Evolutionary conservation across 2,888 invertebrate species (phyloP), one percentile per base, ranked within the genome.

Genomic region (Lasioglossum malachurum): DNA sequence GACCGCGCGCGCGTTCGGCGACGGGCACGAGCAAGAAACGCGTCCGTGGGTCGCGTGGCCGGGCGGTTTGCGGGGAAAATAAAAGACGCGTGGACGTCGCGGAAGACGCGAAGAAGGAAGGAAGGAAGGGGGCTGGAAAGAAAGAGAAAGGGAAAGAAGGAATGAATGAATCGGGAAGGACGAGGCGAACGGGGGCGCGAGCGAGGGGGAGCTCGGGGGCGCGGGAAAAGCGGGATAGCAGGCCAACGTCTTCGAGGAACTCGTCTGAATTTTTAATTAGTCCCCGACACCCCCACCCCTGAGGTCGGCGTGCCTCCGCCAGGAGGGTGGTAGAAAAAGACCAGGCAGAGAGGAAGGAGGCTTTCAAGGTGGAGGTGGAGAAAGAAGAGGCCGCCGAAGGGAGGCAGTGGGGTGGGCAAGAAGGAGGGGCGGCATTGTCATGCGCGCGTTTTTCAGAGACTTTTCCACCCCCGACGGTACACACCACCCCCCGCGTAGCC

Each of bases 361-460:
- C 89, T 38, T 69, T 69, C 88, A 86, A 87, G 87, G 87, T 81
- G 80, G 77, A 81, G 83, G 84, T 78, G 78, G 87, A 90, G 90
- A 91, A 87, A 90, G 82, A 90, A 78, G 92, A 92, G 89, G 83
- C 83, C 87, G 41, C 75, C 38, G 35, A 69, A 69, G 60, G 44
- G 95, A 53, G 53, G 71, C 75, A 38, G 82, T 57, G 77, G 88
- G 89, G 81, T 84, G 86, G 85, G 72, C 57, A 38, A 69, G 49
- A 79, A 86, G 88, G 89, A 89, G 88, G 90, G 91, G 91, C 89
- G 90, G 91, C 95, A 95, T 95, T 95, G 95, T 95, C 95, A 95
- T 95, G 95, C 95, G 95, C 95, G 94, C 94, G 94, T 95, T 95
- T 95, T 95, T 95, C 94, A 93, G 86, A 92, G 93, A 94, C 94